Conservation (phyloP, 2,113 vertebrate species). For the Podocnemis expansa region DNA sequence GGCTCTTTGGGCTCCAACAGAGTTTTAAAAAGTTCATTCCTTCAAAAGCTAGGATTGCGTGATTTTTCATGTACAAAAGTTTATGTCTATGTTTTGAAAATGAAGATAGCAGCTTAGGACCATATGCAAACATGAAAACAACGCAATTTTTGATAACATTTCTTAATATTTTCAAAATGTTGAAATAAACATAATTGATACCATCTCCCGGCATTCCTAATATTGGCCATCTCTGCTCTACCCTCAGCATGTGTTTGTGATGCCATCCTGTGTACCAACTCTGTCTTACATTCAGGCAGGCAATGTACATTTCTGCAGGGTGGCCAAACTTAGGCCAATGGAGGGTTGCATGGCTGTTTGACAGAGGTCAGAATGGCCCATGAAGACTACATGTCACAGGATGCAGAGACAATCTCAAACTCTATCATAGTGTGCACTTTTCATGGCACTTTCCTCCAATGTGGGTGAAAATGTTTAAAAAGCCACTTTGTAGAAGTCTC, state of each 20-base stretch:
- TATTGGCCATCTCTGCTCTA: background rate
- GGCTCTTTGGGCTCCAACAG: background rate
- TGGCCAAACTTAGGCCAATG: background rate
- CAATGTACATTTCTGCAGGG: background rate
- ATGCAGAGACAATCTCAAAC: background rate
- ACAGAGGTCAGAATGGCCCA: background rate
- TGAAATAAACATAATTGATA: background rate
- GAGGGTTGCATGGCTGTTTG: background rate
- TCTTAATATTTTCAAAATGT: background rate
- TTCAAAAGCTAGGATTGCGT: background rate
- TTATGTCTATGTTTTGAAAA: slow-evolving; percentile 30
- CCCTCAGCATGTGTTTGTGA: background rate
- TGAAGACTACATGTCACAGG: background rate
- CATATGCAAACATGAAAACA: background rate
- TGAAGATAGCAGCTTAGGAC: background rate
- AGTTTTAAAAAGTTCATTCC: slow-evolving; percentile 1
- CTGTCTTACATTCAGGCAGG: slow-evolving; percentile 28
- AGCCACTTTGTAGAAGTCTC: background rate
- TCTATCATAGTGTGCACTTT: background rate
- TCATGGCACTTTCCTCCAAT: background rate
- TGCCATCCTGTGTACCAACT: background rate
- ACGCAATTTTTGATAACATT: background rate
- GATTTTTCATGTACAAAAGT: background rate
- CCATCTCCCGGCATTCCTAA: background rate
- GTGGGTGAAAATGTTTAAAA: background rate